Conservation (phyloP, 2,888 invertebrate species). For the Drosophila algonquin region DNA sequence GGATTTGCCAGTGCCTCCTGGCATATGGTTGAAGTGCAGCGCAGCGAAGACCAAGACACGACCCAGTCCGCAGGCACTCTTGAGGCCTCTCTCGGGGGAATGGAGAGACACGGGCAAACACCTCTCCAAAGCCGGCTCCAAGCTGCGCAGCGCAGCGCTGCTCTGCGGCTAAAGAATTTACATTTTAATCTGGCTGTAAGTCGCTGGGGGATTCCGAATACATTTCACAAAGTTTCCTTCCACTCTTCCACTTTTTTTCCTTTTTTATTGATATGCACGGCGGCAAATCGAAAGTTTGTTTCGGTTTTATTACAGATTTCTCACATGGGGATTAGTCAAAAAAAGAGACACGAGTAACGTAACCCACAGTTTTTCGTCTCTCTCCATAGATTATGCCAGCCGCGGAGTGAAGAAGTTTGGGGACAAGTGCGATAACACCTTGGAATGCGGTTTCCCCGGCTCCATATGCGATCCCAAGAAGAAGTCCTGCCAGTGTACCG, state of each 20-base stretch:
- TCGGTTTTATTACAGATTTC: conserved; percentile 70
- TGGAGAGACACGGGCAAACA: conserved; percentile 9
- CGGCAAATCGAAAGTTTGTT: conserved; percentile 58
- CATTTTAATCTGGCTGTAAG: conserved; percentile 75
- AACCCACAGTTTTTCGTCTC: background rate
- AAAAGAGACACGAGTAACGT: conserved; percentile 43
- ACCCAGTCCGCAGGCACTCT: background rate
- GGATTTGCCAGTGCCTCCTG: conserved; percentile 48
- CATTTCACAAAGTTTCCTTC: conserved; percentile 51
- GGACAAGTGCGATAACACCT: conserved; percentile 88
- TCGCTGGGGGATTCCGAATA: conserved; percentile 65
- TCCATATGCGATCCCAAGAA: conserved; percentile 89
- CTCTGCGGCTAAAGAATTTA: conserved; percentile 63
- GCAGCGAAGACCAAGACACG: conserved; percentile 13
- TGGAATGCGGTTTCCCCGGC: conserved; percentile 90
- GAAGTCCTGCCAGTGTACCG: conserved; percentile 89
- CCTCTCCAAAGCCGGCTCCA: conserved; percentile 38
- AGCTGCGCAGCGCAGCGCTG: conserved; percentile 14
- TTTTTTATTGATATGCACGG: conserved; percentile 45
- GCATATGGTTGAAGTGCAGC: conserved; percentile 36
- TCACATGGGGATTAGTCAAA: conserved; percentile 62
- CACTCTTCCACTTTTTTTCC: background rate
- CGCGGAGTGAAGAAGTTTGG: conserved; percentile 89
- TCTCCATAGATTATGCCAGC: conserved; percentile 84
- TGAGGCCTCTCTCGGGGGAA: conserved; percentile 17